A percentile compares a stretch with the other conserved stretches of the same genome.
Conservation (phyloP, 2,797 vertebrate species). For the Eutrigla gurnardus region DNA sequence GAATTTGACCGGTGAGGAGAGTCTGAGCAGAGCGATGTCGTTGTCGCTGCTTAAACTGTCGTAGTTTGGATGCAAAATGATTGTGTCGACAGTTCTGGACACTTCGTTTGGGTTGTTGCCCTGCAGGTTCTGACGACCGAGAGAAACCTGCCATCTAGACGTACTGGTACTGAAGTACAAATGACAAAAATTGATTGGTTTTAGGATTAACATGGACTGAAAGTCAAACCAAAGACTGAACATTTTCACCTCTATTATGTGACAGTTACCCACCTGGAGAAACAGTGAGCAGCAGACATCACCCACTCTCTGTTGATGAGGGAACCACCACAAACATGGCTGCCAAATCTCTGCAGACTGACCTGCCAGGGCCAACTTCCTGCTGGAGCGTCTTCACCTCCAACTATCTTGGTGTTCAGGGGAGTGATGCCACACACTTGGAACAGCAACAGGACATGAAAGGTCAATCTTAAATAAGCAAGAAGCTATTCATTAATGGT, state of each 20-base stretch:
- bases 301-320: constrained; percentile 76
- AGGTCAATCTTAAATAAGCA: too few relatives aligned
- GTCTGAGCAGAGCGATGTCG: constrained; percentile 73
- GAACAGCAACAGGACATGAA: background rate
- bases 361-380: constrained; percentile 76
- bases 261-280: too few relatives aligned
- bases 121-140: too few relatives aligned
- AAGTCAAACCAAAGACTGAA: too few relatives aligned
- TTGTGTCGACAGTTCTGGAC: background rate
- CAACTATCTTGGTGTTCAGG: constrained; percentile 56
- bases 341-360: constrained; percentile 39
- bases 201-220: too few relatives aligned
- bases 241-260: background rate
- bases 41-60: constrained; percentile 27
- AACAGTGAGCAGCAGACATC: constrained; percentile 41
- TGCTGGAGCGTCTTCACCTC: constrained; percentile 58
- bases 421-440: too few relatives aligned
- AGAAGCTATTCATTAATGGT: too few relatives aligned
- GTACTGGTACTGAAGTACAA: too few relatives aligned
- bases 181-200: background rate
- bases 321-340: constrained; percentile 70
- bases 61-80: constrained; percentile 62
- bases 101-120: too few relatives aligned
- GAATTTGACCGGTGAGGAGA: constrained; percentile 71
- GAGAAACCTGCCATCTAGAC: too few relatives aligned